phyloP scores from a whole-genome alignment of 2,113 vertebrate species.

The Eudyptes chrysolophus region DNA sequence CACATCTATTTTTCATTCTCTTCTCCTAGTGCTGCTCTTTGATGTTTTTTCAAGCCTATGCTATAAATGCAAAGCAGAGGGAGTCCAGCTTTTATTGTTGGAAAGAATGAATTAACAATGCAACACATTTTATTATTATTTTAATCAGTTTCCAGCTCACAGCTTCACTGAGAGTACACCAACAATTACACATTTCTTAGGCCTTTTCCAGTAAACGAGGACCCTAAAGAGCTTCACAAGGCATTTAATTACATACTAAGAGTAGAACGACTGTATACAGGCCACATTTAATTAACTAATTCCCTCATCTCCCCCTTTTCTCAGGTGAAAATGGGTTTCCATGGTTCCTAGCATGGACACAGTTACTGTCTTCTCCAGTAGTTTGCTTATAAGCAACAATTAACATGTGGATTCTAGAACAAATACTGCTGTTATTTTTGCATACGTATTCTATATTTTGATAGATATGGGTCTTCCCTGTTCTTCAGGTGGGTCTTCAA shows the following conservation, averaged over 20 bases:
- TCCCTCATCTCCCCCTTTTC: constrained; percentile 18
- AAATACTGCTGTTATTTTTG: constrained; percentile 5
- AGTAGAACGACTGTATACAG: background rate
- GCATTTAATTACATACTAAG: constrained; percentile 52
- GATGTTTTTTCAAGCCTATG: background rate
- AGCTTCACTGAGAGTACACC: background rate
- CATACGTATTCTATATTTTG: background rate
- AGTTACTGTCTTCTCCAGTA: background rate
- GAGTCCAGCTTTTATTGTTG: background rate
- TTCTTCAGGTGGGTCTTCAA: background rate
- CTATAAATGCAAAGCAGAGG: background rate
- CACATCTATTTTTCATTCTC: background rate
- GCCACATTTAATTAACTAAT: constrained; percentile 54
- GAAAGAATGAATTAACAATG: background rate
- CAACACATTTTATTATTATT: background rate
- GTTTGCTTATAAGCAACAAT: background rate
- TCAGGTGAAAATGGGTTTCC: constrained; percentile 55
- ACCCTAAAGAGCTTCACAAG: constrained; percentile 17
- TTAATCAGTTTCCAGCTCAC: constrained; percentile 17
- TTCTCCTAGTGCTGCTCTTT: background rate
- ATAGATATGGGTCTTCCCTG: background rate
- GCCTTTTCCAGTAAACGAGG: background rate
- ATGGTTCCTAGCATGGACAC: background rate
- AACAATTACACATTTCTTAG: background rate
- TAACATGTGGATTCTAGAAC: background rate